Percentiles rank a stretch among this genome's conserved stretches.
These are phyloP conservation scores for Caenorhabditis remanei DNA, from an alignment of 1,140 invertebrate genomes.

Conservation along the genomic window DNA sequence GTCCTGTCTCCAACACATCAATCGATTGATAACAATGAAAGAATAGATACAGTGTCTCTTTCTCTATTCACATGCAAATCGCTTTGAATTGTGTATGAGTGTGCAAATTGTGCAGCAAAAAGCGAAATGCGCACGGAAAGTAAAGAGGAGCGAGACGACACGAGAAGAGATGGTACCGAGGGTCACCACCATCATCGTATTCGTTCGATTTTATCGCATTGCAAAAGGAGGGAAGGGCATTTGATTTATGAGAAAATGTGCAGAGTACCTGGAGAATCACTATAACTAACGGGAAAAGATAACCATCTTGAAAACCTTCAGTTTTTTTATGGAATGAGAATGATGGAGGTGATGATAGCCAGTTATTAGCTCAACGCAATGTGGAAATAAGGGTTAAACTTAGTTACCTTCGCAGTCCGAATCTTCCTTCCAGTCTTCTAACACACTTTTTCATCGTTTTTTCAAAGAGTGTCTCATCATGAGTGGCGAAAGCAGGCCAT, in stretches of 20 bases:
- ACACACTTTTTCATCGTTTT: constrained; percentile 91
- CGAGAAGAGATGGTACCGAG: constrained; percentile 38
- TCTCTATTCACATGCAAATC: constrained; percentile 47
- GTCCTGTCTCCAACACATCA: constrained; percentile 16
- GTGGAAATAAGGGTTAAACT: too few relatives aligned
- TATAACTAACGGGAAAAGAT: constrained; percentile 1
- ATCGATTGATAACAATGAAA: constrained; percentile 45
- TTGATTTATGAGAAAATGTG: constrained; percentile 51
- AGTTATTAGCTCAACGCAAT: too few relatives aligned
- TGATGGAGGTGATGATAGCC: constrained; percentile 10
- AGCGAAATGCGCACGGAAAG: constrained; percentile 6
- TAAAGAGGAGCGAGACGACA: constrained; percentile 1
- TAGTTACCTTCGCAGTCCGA: constrained; percentile 87
- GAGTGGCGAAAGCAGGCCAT: constrained; percentile 97
- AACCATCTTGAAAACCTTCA: background rate
- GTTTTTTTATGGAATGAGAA: constrained; percentile 45
- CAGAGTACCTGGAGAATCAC: constrained; percentile 33
- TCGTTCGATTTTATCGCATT: constrained; percentile 49
- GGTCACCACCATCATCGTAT: constrained; percentile 39
- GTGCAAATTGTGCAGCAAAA: constrained; percentile 50
- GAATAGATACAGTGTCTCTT: constrained; percentile 34
- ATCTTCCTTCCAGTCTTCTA: constrained; percentile 87
- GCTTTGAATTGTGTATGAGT: background rate
- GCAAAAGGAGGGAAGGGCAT: background rate
- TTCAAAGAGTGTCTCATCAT: constrained; percentile 89